A percentile compares a stretch with the other conserved stretches of the same genome.
Conservation (phyloP, 2,797 vertebrate genomes). For the Sebastes cheni region DNA sequence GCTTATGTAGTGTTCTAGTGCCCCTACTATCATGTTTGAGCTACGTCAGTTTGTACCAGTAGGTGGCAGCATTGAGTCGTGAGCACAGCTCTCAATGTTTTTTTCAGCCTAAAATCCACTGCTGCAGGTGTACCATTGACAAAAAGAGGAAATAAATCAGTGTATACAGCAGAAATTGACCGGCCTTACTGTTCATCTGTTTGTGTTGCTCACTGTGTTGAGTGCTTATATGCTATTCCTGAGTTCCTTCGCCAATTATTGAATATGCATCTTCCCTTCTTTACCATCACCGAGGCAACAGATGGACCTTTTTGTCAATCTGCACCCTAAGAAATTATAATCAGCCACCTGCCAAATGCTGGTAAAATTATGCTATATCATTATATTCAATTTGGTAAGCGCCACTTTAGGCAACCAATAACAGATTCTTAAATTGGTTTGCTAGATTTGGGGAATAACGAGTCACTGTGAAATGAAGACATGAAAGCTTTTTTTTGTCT, state of each 20-base stretch:
- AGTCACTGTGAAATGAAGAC: neutral
- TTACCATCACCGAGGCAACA: neutral
- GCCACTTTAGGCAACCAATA: neutral
- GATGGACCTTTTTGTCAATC: neutral
- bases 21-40: neutral
- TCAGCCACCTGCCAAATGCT: neutral
- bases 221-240: neutral
- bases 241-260: neutral
- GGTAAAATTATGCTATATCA: neutral
- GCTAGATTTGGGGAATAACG: neutral
- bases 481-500: neutral
- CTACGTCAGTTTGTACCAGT: conserved; percentile 29
- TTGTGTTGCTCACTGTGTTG: neutral
- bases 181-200: neutral
- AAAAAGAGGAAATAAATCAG: conserved; percentile 3
- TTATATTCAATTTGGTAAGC: neutral
- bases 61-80: conserved; percentile 54
- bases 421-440: neutral
- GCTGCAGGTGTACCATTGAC: neutral
- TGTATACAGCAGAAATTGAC: neutral
- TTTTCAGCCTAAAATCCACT: neutral
- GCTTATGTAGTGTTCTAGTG: conserved; percentile 3
- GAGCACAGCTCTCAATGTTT: neutral
- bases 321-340: neutral
- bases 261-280: neutral